Evolutionary conservation across 2,113 vertebrate genomes (phyloP), one percentile per base, ranked within the genome.

Genomic region (Chloropsis cyanopogon): DNA sequence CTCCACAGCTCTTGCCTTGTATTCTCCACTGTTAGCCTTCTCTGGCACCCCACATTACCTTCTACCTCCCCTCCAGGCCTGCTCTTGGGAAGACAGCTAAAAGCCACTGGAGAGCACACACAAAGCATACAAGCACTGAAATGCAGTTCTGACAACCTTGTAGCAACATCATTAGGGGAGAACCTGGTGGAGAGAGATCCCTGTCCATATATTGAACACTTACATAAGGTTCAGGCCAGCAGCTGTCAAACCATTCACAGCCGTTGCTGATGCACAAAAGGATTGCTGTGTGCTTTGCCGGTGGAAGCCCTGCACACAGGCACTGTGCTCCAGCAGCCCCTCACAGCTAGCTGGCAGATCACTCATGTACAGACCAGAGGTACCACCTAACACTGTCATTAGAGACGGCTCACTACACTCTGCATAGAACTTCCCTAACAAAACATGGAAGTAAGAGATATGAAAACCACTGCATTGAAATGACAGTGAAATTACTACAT

Each of bases 321-420:
- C 39, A 53, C 11, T 0, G 50, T 6, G 73, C 25, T 39, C 37
- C 70, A 26, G 17, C 71, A 86, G 46, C 3, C 42, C 15, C n/a
- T 57, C 65, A 42, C 56, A 82, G 41, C 24, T 2, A 24, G 53
- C 78, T 83, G 47, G 52, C 81, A 87, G 0, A 15, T 12, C 9
- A 44, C 26, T 28, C 83, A 39, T 0, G 0, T 0, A 56, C 35
- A 75, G 4, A 65, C 8, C 47, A 26, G 0, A 53, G 1, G 1
- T 9, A 46, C 61, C 65, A 63, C 54, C 33, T 14, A 60, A 14
- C 15, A 44, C 5, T 46, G 18, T 18, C 3, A 1, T 22, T 25
- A 84, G 39, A 47, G 21, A 66, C 14, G 33, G 17, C 26, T 64
- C 52, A 10, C 29, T 24, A 11, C 5, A 26, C 57, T 50, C 77